These are phyloP conservation scores for Drosophila athabasca DNA, from an alignment of 1,140 invertebrate species.

Conservation along the genomic window DNA sequence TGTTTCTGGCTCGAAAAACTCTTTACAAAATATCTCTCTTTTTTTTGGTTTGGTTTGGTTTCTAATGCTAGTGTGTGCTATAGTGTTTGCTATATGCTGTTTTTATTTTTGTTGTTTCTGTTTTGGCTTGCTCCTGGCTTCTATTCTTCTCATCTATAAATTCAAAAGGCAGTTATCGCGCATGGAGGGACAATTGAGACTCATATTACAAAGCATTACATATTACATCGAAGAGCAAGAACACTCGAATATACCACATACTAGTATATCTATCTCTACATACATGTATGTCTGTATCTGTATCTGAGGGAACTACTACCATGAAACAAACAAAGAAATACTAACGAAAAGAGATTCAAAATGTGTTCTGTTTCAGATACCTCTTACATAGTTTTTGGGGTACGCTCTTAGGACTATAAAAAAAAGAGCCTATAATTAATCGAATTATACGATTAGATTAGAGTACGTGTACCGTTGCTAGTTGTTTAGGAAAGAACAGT, in stretches of 20 bases:
- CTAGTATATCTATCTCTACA: constrained; percentile 12
- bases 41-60: constrained; percentile 12
- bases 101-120: constrained; percentile 8
- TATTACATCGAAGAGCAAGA: constrained; percentile 40
- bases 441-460: constrained; percentile 44
- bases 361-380: constrained; percentile 30
- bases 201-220: constrained; percentile 58
- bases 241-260: constrained; percentile 21
- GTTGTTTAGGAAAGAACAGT: constrained; percentile 66
- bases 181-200: constrained; percentile 79
- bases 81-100: constrained; percentile 7
- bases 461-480: constrained; percentile 51
- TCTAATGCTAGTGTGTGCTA: constrained; percentile 3
- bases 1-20: constrained; percentile 47
- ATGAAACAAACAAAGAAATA: constrained; percentile 17
- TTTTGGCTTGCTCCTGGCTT: constrained; percentile 32
- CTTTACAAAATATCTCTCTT: constrained; percentile 63
- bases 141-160: constrained; percentile 47
- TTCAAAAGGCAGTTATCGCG: constrained; percentile 77
- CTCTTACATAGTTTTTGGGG: constrained; percentile 19
- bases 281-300: background rate
- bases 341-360: constrained; percentile 28
- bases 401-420: constrained; percentile 64
- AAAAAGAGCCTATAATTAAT: constrained; percentile 54
- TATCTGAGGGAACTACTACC: no score